Evolutionary conservation across 2,888 invertebrate species (phyloP).

Genomic region (Abrostola triplasia): DNA sequence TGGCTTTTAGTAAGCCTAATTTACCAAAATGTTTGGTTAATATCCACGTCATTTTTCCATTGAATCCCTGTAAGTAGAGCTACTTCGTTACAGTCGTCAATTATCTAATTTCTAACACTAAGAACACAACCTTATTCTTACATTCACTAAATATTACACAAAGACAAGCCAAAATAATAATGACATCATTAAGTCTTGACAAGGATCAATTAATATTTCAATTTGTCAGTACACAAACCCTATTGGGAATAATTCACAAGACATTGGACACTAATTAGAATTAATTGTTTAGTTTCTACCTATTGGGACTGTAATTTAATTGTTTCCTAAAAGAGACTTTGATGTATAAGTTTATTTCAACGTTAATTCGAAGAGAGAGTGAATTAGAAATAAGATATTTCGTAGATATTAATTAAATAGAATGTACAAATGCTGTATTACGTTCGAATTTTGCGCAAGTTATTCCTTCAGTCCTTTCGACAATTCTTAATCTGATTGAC

Average conservation of each 20-base stretch:
- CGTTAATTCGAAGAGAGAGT: neutral
- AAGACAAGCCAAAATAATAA: conserved; percentile 5
- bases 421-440: no score
- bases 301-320: conserved; percentile 14
- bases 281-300: conserved; percentile 42
- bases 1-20: no score
- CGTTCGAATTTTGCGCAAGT: no score
- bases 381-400: neutral
- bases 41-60: no score
- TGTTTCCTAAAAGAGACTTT: conserved; percentile 25
- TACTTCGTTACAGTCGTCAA: neutral
- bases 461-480: no score
- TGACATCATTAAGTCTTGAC: conserved; percentile 8
- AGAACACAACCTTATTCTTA: neutral
- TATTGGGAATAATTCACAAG: conserved; percentile 42
- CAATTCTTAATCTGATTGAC: no score
- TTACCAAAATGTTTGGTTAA: no score
- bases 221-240: conserved; percentile 28
- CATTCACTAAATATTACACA: neutral
- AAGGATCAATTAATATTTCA: conserved; percentile 34
- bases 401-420: neutral
- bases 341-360: neutral
- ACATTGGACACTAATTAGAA: conserved; percentile 37
- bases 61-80: no score
- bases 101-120: neutral